Evolutionary conservation across 2,113 vertebrate species (phyloP).

Genomic region (Romanogobio albipinnatus): DNA sequence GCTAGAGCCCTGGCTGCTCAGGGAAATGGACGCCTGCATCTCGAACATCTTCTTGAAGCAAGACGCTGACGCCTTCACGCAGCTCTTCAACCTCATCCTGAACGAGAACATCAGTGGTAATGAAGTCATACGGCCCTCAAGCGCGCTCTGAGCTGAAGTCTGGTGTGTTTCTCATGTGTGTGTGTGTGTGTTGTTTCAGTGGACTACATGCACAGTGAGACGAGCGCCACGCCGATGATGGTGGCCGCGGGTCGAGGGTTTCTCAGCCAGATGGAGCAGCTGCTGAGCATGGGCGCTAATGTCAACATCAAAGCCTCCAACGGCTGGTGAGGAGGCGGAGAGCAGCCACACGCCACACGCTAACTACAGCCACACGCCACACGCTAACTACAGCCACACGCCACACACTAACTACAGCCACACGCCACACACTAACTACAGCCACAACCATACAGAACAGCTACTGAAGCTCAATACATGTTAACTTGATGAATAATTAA

Average conservation of each 20-base stretch:
- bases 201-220: constrained; percentile 92
- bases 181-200: constrained; percentile 69
- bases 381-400: too few relatives aligned
- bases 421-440: too few relatives aligned
- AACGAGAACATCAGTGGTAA: constrained; percentile 89
- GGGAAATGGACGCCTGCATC: constrained; percentile 94
- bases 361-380: too few relatives aligned
- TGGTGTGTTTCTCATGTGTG: neutral
- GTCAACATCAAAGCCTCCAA: constrained; percentile 86
- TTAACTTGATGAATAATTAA: too few relatives aligned
- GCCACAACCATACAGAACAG: too few relatives aligned
- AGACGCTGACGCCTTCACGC: constrained; percentile 84
- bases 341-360: too few relatives aligned
- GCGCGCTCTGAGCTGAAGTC: neutral
- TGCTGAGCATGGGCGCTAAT: constrained; percentile 90
- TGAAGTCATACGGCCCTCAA: too few relatives aligned
- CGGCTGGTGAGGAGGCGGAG: constrained; percentile 81
- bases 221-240: constrained; percentile 88
- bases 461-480: too few relatives aligned
- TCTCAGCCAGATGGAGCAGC: constrained; percentile 85
- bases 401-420: too few relatives aligned
- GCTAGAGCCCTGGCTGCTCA: constrained; percentile 86
- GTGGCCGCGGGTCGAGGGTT: constrained; percentile 89
- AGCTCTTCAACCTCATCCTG: constrained; percentile 92
- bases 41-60: constrained; percentile 87